These are phyloP conservation scores for Pocillopora damicornis DNA, from an alignment of 64 coral and sea anemone genomes.

Conservation along the genomic window DNA sequence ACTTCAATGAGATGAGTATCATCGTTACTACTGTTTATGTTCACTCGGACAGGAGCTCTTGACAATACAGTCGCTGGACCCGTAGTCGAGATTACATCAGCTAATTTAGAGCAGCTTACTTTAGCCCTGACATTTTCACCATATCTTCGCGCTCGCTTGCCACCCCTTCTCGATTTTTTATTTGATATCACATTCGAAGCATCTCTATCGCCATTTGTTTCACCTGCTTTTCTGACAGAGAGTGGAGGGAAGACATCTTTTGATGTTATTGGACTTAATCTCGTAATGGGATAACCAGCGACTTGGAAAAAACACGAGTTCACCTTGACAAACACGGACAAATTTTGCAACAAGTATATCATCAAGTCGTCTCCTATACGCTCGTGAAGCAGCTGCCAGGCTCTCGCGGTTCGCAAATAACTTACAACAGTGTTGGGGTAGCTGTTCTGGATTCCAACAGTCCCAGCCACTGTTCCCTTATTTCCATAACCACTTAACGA, in stretches of 20 bases:
- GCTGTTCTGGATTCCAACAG: slow-evolving; percentile 45
- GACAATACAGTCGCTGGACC: too few species aligned
- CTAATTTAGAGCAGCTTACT: too few species aligned
- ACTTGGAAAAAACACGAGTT: slow-evolving; percentile 70
- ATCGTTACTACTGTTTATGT: too few species aligned
- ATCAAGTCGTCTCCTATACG: slow-evolving; percentile 82
- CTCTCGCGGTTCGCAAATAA: slow-evolving; percentile 32
- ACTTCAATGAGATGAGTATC: too few species aligned
- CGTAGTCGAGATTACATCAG: too few species aligned
- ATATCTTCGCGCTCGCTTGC: background rate
- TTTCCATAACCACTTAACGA: slow-evolving; percentile 29
- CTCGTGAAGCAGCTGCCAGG: slow-evolving; percentile 70
- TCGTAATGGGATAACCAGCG: slow-evolving; percentile 49
- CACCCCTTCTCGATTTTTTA: slow-evolving; percentile 2
- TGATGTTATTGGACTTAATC: background rate
- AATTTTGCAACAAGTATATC: slow-evolving; percentile 64
- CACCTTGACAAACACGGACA: slow-evolving; percentile 57
- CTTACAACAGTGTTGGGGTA: slow-evolving; percentile 62
- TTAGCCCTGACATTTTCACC: background rate
- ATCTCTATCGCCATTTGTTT: background rate
- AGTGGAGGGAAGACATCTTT: background rate
- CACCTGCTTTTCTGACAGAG: background rate
- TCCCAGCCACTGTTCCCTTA: slow-evolving; percentile 46
- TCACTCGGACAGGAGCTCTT: too few species aligned
- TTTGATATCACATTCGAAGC: background rate